phyloP scores from a whole-genome alignment of 2,113 vertebrate species.

The Gopherus evgoodei region DNA sequence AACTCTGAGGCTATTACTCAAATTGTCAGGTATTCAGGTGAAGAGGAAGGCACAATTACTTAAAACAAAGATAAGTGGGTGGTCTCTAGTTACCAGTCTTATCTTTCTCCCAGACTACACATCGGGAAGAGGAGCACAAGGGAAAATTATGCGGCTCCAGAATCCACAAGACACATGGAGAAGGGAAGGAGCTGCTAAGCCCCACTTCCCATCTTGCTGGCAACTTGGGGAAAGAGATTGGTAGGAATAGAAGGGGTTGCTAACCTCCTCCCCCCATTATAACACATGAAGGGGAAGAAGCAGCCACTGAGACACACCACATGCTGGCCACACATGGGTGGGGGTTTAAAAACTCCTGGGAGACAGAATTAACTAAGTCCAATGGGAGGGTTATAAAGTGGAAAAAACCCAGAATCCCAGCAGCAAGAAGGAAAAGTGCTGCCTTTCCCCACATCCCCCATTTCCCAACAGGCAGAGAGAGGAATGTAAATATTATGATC shows the following conservation, averaged over 20 bases:
- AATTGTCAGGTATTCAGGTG: background rate
- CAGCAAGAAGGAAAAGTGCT: background rate
- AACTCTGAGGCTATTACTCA: background rate
- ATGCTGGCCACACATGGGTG: background rate
- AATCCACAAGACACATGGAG: background rate
- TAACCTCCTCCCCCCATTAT: background rate
- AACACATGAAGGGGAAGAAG: background rate
- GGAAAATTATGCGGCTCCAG: background rate
- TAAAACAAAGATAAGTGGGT: background rate
- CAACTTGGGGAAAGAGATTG: background rate
- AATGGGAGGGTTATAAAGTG: background rate
- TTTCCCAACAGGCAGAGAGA: background rate
- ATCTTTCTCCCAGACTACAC: background rate
- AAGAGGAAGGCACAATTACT: background rate
- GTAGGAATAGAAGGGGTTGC: background rate
- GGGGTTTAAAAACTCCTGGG: background rate
- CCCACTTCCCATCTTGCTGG: background rate
- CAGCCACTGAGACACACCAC: background rate
- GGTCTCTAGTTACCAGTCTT: background rate
- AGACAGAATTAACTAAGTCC: background rate
- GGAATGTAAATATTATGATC: background rate
- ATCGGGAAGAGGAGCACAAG: background rate
- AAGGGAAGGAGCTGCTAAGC: background rate
- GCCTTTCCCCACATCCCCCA: background rate
- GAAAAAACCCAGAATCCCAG: background rate